Conservation (phyloP, 2,797 vertebrate genomes). For the Dermochelys coriacea region DNA sequence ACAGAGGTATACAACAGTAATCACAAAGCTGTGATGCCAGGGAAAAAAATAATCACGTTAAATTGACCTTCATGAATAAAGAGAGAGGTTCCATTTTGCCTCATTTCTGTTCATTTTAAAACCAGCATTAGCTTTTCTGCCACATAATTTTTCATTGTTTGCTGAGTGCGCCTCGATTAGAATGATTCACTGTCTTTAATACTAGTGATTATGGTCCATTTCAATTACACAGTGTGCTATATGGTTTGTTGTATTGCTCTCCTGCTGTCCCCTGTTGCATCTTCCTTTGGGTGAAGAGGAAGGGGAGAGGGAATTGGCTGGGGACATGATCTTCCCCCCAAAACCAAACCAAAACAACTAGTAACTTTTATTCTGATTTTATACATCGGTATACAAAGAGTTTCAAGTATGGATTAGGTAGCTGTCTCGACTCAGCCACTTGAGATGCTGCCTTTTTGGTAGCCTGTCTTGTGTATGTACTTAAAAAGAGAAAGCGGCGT, state of each 20-base stretch:
- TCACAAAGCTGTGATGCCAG: slow-evolving; percentile 75
- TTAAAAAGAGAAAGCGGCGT: background rate
- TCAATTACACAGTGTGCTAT: slow-evolving; percentile 77
- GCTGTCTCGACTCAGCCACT: background rate
- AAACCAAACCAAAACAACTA: background rate
- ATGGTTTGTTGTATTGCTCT: slow-evolving; percentile 76
- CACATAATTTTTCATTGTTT: slow-evolving; percentile 85
- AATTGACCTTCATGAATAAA: slow-evolving; percentile 84
- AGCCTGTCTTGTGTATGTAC: background rate
- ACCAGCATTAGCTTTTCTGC: slow-evolving; percentile 81
- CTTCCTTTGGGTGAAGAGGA: slow-evolving; percentile 43
- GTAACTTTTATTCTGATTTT: background rate
- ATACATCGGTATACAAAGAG: background rate
- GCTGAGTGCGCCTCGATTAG: slow-evolving; percentile 81
- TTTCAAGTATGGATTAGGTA: slow-evolving; percentile 11
- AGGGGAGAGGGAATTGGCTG: slow-evolving; percentile 44
- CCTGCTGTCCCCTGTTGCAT: slow-evolving; percentile 57
- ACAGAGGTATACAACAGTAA: slow-evolving; percentile 79
- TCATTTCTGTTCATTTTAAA: slow-evolving; percentile 82
- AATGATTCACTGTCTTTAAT: slow-evolving; percentile 84
- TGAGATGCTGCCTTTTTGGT: background rate
- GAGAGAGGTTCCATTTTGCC: slow-evolving; percentile 81
- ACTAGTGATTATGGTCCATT: slow-evolving; percentile 82
- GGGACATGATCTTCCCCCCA: background rate
- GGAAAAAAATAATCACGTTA: slow-evolving; percentile 79